These are phyloP conservation scores for Hesperophylax magnus DNA, from an alignment of 1,140 invertebrate species.

Conservation along the genomic window DNA sequence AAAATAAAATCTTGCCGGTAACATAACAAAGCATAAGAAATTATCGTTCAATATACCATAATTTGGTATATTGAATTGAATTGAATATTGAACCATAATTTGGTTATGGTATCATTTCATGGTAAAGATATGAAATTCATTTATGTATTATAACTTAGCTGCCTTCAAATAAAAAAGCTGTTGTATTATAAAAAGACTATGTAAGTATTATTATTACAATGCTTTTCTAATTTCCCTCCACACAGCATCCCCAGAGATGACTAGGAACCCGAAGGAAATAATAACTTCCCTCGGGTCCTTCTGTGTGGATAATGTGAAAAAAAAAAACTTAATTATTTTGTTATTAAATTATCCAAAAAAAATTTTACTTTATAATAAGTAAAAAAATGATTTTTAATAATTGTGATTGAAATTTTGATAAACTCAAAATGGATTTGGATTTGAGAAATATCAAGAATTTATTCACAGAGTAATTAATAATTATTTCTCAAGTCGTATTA, in stretches of 20 bases:
- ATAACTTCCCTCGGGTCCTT: background rate
- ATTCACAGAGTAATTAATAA: conserved; percentile 18
- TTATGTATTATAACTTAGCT: background rate
- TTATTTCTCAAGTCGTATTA: background rate
- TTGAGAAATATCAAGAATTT: conserved; percentile 17
- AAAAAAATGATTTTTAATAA: background rate
- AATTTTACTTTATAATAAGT: background rate
- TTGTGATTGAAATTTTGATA: background rate
- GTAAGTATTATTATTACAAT: background rate
- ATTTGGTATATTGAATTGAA: no score
- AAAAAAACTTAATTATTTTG: background rate
- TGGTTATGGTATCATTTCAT: background rate
- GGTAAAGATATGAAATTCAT: background rate
- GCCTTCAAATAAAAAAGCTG: background rate
- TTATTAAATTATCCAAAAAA: background rate
- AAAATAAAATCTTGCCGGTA: background rate
- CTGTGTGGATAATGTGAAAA: background rate
- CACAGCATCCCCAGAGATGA: background rate
- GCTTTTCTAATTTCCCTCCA: background rate
- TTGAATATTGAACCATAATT: no score
- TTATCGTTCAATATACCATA: background rate
- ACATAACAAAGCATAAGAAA: background rate
- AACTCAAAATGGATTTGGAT: background rate
- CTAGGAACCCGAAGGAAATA: background rate
- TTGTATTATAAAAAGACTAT: background rate